These are phyloP conservation scores for Nilaparvata lugens DNA, from an alignment of 1,140 invertebrate genomes.

Conservation along the genomic window DNA sequence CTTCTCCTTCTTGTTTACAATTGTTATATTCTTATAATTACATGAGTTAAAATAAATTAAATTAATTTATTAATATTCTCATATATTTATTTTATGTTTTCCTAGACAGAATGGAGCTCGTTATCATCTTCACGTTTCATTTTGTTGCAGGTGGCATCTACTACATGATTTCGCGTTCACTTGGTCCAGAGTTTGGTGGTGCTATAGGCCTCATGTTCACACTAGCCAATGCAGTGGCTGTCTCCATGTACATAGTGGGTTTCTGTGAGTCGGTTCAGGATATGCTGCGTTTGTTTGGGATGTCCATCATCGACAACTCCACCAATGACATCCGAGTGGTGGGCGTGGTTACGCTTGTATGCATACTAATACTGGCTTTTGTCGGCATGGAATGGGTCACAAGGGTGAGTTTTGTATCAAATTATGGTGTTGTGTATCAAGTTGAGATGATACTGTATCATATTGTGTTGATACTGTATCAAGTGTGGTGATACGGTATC, in stretches of 20 bases:
- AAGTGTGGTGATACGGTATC: too few relatives aligned
- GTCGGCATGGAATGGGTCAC: conserved; percentile 88
- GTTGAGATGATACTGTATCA: too few relatives aligned
- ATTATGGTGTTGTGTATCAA: too few relatives aligned
- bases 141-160: conserved; percentile 87
- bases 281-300: conserved; percentile 43
- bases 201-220: conserved; percentile 77
- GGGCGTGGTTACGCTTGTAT: conserved; percentile 64
- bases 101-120: too few relatives aligned
- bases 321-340: conserved; percentile 48
- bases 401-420: conserved; percentile 53
- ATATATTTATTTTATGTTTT: too few relatives aligned
- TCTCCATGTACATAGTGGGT: conserved; percentile 95
- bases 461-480: too few relatives aligned
- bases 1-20: too few relatives aligned
- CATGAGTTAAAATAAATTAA: too few relatives aligned
- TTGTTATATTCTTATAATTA: too few relatives aligned
- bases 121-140: too few relatives aligned
- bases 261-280: conserved; percentile 86
- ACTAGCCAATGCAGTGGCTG: conserved; percentile 91
- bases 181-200: conserved; percentile 95
- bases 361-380: conserved; percentile 69
- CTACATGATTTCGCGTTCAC: conserved; percentile 92
- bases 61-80: too few relatives aligned
- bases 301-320: conserved; percentile 51